These are phyloP conservation scores for Hexactinellida sp. DNA, from an alignment of 37 sponge, comb jelly and placozoan genomes.

Conservation along the genomic window DNA sequence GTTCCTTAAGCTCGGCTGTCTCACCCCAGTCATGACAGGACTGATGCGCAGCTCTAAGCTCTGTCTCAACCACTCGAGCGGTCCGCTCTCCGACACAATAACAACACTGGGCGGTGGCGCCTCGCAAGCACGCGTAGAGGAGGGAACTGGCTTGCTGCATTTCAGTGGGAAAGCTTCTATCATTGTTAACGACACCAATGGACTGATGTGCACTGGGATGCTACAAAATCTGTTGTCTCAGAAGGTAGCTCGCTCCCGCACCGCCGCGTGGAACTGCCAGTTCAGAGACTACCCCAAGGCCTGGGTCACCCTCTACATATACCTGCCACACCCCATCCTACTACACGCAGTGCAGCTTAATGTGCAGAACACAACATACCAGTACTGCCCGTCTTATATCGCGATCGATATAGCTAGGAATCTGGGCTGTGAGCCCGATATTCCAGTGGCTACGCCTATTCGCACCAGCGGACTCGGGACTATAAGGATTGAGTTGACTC, in stretches of 20 bases:
- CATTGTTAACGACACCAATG: neutral
- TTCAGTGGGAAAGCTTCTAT: constrained; percentile 8
- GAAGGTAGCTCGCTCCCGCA: neutral
- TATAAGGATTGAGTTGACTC: neutral
- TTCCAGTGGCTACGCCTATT: neutral
- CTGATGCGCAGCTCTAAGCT: constrained; percentile 5
- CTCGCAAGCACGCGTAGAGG: neutral
- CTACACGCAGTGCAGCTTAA: neutral
- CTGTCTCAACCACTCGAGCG: constrained; percentile 1
- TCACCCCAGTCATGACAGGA: constrained; percentile 1
- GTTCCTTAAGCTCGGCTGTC: neutral
- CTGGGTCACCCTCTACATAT: neutral
- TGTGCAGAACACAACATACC: neutral
- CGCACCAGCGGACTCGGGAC: neutral
- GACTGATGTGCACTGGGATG: neutral
- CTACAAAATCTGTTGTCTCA: constrained; percentile 1
- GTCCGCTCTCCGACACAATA: neutral
- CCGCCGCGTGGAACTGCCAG: neutral
- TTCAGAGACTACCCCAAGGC: constrained; percentile 8
- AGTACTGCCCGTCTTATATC: neutral
- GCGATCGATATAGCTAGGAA: neutral
- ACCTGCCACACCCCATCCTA: neutral
- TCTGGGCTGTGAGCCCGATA: constrained; percentile 7
- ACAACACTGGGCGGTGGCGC: neutral
- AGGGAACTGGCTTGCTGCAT: neutral